These are phyloP conservation scores for Drosophila siamana DNA, from an alignment of 2,888 invertebrate species.

Conservation along the genomic window DNA sequence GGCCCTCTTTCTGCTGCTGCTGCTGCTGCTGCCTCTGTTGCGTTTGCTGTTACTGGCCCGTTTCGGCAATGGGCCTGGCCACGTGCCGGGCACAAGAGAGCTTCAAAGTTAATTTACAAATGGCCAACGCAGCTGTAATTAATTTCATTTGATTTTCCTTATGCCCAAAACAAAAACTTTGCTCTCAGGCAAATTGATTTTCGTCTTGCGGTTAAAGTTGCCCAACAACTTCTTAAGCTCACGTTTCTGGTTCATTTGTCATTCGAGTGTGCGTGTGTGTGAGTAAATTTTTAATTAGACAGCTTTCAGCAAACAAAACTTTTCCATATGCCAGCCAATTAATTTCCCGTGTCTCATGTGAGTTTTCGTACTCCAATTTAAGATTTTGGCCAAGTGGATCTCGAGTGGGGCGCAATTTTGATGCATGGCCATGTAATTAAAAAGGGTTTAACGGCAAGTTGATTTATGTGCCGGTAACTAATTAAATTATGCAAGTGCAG, in stretches of 20 bases:
- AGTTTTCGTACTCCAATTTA: conserved; percentile 44
- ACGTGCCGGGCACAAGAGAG: conserved; percentile 57
- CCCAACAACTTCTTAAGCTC: conserved; percentile 27
- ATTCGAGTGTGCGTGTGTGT: conserved; percentile 35
- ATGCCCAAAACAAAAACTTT: conserved; percentile 63
- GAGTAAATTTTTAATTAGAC: conserved; percentile 79
- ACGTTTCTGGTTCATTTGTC: conserved; percentile 41
- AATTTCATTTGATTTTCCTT: conserved; percentile 74
- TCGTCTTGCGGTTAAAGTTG: conserved; percentile 55
- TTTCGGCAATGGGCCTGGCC: conserved; percentile 54
- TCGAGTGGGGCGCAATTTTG: conserved; percentile 39
- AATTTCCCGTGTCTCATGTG: conserved; percentile 53
- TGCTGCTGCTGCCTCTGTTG: background rate
- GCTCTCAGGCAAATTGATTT: conserved; percentile 78
- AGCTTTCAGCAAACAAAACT: conserved; percentile 71
- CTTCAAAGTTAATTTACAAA: conserved; percentile 75
- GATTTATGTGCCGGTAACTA: conserved; percentile 70
- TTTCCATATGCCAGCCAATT: conserved; percentile 74
- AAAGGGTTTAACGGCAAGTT: conserved; percentile 73
- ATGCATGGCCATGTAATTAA: conserved; percentile 74
- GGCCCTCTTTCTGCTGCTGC: background rate
- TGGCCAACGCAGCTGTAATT: conserved; percentile 70
- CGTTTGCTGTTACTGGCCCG: too few species aligned
- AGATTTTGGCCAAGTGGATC: conserved; percentile 27
- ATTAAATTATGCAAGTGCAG: conserved; percentile 67